These are phyloP conservation scores for Xenentodon cancila DNA, from an alignment of 2,797 vertebrate genomes.

Conservation along the genomic window DNA sequence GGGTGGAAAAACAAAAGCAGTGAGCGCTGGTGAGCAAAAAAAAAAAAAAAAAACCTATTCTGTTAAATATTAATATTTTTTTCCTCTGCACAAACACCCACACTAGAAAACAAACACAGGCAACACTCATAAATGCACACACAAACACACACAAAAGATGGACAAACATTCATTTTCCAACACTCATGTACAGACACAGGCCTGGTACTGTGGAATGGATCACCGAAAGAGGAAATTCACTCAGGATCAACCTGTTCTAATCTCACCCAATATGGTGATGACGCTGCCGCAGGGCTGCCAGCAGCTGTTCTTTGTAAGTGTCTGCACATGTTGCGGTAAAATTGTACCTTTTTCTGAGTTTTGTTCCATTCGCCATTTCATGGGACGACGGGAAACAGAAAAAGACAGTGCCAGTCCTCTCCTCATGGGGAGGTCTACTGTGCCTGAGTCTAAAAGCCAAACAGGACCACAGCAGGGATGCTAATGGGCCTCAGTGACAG, in stretches of 20 bases:
- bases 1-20: slow-evolving; percentile 63
- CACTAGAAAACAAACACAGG: slow-evolving; percentile 44
- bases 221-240: slow-evolving; percentile 34
- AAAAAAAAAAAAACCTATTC: slow-evolving; percentile 33
- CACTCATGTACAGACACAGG: slow-evolving; percentile 8
- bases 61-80: slow-evolving; percentile 70
- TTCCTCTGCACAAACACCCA: slow-evolving; percentile 62
- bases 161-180: slow-evolving; percentile 14
- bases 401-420: slow-evolving; percentile 36
- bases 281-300: slow-evolving; percentile 23
- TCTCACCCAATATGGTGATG: slow-evolving; percentile 45
- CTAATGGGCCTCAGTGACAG: slow-evolving; percentile 64
- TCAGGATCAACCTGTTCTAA: slow-evolving; percentile 43
- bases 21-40: slow-evolving; percentile 36
- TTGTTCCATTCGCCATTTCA: slow-evolving; percentile 14
- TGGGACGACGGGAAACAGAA: slow-evolving; percentile 16
- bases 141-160: slow-evolving; percentile 1
- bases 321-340: slow-evolving; percentile 17
- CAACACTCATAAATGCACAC: slow-evolving; percentile 27
- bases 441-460: slow-evolving; percentile 60
- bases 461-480: slow-evolving; percentile 62
- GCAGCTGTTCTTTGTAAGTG: slow-evolving; percentile 13
- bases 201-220: slow-evolving; percentile 41
- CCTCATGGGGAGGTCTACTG: slow-evolving; percentile 37
- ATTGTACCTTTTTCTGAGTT: slow-evolving; percentile 21